Percentiles rank a stretch among this genome's conserved stretches.
Conservation (phyloP, 2,797 vertebrate genomes). For the Urocyon cinereoargenteus region DNA sequence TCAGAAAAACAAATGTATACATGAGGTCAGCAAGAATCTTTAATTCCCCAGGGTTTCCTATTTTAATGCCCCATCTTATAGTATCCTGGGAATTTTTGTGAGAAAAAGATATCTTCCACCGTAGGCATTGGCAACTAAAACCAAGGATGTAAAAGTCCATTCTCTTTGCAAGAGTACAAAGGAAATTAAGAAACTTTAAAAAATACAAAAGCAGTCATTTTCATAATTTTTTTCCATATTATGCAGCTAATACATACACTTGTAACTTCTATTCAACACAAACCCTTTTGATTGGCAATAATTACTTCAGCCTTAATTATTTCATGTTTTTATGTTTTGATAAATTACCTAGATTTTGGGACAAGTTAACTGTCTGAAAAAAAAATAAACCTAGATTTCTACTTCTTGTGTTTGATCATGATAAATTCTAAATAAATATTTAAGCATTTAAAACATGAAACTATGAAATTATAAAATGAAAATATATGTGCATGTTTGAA, state of each 20-base stretch:
- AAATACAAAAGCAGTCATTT: constrained; percentile 45
- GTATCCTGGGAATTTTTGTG: constrained; percentile 25
- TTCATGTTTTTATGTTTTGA: constrained; percentile 46
- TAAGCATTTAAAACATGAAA: constrained; percentile 4
- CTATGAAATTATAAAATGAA: background rate
- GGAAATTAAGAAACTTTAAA: constrained; percentile 22
- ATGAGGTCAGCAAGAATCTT: constrained; percentile 47
- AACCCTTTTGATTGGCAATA: constrained; percentile 1
- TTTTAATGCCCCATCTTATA: constrained; percentile 40
- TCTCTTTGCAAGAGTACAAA: constrained; percentile 36
- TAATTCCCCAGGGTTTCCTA: background rate
- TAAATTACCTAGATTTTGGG: background rate
- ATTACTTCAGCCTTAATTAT: constrained; percentile 27
- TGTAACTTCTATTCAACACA: constrained; percentile 35
- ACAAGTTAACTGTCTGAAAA: constrained; percentile 10
- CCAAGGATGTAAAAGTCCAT: constrained; percentile 34
- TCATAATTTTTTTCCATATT: constrained; percentile 50
- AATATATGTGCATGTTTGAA: background rate
- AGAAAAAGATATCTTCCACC: background rate
- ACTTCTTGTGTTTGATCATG: constrained; percentile 27
- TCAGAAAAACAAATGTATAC: constrained; percentile 49
- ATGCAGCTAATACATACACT: background rate
- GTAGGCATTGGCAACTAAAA: constrained; percentile 46
- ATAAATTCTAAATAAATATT: constrained; percentile 60
- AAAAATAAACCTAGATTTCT: constrained; percentile 32